Evolutionary conservation across 2,888 invertebrate species (phyloP), one percentile per base, ranked within the genome.

Genomic region (Lordiphosa fenestrarum): DNA sequence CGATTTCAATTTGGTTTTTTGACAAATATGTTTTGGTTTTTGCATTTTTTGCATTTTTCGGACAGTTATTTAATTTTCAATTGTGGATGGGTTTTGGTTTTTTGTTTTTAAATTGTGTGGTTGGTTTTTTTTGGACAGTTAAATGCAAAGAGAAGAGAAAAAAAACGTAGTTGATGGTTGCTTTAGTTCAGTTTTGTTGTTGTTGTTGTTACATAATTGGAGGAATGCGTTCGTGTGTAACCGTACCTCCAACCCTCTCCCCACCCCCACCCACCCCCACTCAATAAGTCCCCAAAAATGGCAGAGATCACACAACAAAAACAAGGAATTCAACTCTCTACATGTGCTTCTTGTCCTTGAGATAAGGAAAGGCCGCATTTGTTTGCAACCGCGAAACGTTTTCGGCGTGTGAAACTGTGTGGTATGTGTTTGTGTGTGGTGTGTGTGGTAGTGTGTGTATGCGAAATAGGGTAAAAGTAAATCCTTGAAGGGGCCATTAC

Each of bases 111-210:
- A 44, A 41, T 42, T 33, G 15, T 63, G 33, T 59, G 19, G 61
- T 50, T 63, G 37, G 19, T 55, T 56, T 52, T 49, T 15, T 53
- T 56, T 54, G 53, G 53, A 63, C 62, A 76, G 69, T 44, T 73
- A 53, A 81, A 77, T 77, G 77, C 77, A 77, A 77, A 77, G 77
- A 77, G 70, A 77, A 77, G 77, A 77, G 73, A 80, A 77, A 80
- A 78, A 72, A 78, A 72, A 75, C 59, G 55, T 66, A 71, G 54
- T 73, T 63, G 63, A 56, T 69, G 69, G 60, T 77, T 61, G 77
- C 77, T 77, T 77, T 77, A 73, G 77, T 71, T 74, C 55, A 69
- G 63, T 73, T 55, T 51, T 39, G 39, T 19, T 41, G 25, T 25
- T 6, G 25, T 25, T 6, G 1, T 6, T 6, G 50, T 46, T 37